phyloP scores from a whole-genome alignment of 2,888 invertebrate genomes.

The Drosophila siamana region DNA sequence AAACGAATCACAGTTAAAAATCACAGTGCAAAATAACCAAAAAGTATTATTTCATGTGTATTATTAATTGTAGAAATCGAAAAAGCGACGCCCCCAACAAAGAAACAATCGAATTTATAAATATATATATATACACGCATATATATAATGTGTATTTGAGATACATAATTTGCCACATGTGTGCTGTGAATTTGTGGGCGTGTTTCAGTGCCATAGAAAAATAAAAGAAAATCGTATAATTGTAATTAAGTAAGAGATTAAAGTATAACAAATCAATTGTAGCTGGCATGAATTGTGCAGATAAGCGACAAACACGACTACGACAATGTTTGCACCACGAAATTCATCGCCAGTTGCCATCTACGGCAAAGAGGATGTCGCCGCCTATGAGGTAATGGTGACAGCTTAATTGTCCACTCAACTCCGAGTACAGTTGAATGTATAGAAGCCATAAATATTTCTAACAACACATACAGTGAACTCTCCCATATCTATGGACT shows the following conservation, averaged over 20 bases:
- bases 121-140: conserved; percentile 14
- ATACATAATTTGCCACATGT: no score
- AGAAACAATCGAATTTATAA: conserved; percentile 61
- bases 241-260: conserved; percentile 39
- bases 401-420: conserved; percentile 1
- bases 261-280: conserved; percentile 14
- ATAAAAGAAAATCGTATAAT: conserved; percentile 7
- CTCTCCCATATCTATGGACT: background rate
- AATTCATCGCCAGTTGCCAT: conserved; percentile 85
- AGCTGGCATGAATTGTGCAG: conserved; percentile 49
- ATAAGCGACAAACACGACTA: conserved; percentile 9
- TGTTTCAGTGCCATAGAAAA: conserved; percentile 37
- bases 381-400: conserved; percentile 85
- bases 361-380: conserved; percentile 84
- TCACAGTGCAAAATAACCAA: conserved; percentile 47
- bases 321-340: conserved; percentile 85
- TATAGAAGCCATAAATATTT: conserved; percentile 4
- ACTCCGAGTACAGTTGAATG: background rate
- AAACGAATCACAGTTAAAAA: conserved; percentile 44
- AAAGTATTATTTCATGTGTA: conserved; percentile 70
- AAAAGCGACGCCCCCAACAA: conserved; percentile 49
- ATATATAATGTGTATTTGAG: conserved; percentile 2
- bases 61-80: conserved; percentile 58
- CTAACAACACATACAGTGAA: background rate
- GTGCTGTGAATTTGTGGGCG: conserved; percentile 58